A percentile compares a stretch with the other conserved stretches of the same genome.
These are phyloP conservation scores for Limnephilus auricula DNA, from an alignment of 2,888 invertebrate genomes.

Conservation along the genomic window DNA sequence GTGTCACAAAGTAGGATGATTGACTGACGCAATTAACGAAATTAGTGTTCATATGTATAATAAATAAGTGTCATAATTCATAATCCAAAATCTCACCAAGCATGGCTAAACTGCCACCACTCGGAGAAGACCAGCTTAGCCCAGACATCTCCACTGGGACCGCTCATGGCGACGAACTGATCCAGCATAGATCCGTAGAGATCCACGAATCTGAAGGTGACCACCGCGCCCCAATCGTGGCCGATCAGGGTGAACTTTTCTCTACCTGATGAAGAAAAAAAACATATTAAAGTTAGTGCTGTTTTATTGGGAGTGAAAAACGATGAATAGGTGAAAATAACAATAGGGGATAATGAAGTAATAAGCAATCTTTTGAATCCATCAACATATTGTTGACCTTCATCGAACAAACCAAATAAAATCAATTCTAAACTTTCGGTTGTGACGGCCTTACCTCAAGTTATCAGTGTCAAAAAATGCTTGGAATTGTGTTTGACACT, in stretches of 20 bases:
- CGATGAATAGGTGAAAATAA: too few species aligned
- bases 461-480: too few species aligned
- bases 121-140: conserved; percentile 71
- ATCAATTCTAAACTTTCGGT: too few species aligned
- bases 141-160: conserved; percentile 75
- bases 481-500: too few species aligned
- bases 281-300: background rate
- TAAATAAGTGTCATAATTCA: background rate
- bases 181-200: conserved; percentile 76
- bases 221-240: conserved; percentile 84
- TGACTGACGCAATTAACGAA: background rate
- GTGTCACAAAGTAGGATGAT: background rate
- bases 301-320: background rate
- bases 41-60: background rate
- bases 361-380: too few species aligned
- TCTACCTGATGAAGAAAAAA: conserved; percentile 71
- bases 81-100: conserved; percentile 72
- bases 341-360: too few species aligned
- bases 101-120: conserved; percentile 73
- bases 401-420: too few species aligned
- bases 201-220: conserved; percentile 78
- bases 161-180: conserved; percentile 77
- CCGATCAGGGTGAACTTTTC: conserved; percentile 78
- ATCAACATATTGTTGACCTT: too few species aligned
- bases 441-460: too few species aligned